Evolutionary conservation across 2,888 invertebrate species (phyloP).

Genomic region (Thera britannica): DNA sequence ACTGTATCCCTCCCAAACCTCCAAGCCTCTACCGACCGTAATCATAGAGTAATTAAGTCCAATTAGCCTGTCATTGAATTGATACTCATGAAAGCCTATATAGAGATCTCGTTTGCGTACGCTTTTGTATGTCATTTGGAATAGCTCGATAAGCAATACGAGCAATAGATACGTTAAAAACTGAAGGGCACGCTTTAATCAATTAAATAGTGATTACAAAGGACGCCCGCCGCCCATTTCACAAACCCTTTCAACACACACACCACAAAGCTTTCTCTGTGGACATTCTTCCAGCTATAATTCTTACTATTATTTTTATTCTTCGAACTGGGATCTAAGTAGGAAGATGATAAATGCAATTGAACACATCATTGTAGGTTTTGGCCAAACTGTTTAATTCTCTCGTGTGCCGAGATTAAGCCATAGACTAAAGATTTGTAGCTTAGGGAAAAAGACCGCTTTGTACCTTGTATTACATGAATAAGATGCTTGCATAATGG

Average conservation of each 20-base stretch:
- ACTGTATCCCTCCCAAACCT: not conserved
- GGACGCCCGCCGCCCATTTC: not conserved
- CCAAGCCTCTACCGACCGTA: not conserved
- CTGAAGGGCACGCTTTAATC: constrained; percentile 11
- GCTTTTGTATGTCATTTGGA: constrained; percentile 5
- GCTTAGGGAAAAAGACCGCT: constrained; percentile 4
- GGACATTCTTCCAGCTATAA: not conserved
- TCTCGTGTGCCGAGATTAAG: not conserved
- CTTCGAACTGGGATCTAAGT: too few relatives aligned
- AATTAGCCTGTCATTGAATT: constrained; percentile 17
- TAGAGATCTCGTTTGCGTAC: constrained; percentile 1
- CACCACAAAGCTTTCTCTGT: constrained; percentile 1
- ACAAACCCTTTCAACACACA: too few relatives aligned
- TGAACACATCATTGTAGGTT: constrained; percentile 5
- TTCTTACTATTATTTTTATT: too few relatives aligned
- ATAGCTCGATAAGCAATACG: not conserved
- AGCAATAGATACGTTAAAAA: not conserved
- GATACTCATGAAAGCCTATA: not conserved
- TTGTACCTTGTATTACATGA: constrained; percentile 30
- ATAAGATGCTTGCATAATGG: constrained; percentile 44
- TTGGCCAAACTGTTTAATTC: constrained; percentile 6
- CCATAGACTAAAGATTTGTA: constrained; percentile 1
- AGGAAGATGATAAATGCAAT: not conserved
- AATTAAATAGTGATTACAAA: constrained; percentile 18
- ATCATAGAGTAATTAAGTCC: constrained; percentile 6